phyloP scores from a whole-genome alignment of 2,797 vertebrate genomes.

The Catharus ustulatus region DNA sequence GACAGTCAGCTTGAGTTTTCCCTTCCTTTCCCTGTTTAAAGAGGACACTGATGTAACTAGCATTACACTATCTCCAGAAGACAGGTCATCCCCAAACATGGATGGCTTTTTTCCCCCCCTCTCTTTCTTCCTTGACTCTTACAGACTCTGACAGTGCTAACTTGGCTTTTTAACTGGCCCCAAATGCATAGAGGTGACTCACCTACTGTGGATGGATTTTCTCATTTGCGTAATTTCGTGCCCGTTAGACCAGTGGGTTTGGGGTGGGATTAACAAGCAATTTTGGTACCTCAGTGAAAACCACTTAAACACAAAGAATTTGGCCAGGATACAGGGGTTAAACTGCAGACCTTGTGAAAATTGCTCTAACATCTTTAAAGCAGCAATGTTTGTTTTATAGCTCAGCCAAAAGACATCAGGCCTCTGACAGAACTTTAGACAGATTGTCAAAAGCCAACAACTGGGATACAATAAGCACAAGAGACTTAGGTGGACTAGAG shows the following conservation, averaged over 20 bases:
- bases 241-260: background rate
- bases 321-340: background rate
- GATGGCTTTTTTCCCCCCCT: background rate
- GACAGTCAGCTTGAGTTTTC: background rate
- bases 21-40: background rate
- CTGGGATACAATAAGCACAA: background rate
- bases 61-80: background rate
- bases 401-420: background rate
- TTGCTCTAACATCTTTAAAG: background rate
- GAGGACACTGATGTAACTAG: background rate
- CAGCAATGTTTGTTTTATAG: background rate
- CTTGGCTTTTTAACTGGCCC: background rate
- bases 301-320: background rate
- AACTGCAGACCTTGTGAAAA: background rate
- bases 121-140: background rate
- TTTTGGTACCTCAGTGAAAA: background rate
- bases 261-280: background rate
- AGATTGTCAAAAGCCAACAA: conserved; percentile 19
- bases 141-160: background rate
- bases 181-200: background rate
- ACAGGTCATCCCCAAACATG: background rate
- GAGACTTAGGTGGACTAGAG: background rate
- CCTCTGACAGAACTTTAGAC: background rate
- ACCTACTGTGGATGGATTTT: background rate
- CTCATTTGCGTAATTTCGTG: background rate